Evolutionary conservation across 1,140 invertebrate species (phyloP).

Genomic region (Drosophila serrata): DNA sequence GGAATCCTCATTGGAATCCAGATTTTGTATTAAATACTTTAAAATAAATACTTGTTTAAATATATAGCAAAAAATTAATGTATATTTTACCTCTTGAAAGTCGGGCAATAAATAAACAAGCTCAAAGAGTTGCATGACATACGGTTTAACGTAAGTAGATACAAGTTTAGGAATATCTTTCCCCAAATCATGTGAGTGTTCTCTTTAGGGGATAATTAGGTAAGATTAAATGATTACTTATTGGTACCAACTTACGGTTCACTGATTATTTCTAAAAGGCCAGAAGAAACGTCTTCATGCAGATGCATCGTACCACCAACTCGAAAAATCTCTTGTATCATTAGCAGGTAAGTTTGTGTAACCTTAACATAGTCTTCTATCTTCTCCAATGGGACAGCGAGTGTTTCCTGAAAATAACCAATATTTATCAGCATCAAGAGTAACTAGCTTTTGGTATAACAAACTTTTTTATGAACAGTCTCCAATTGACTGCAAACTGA

Average conservation of each 20-base stretch:
- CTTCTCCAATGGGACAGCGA: constrained; percentile 15
- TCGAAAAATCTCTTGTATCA: constrained; percentile 49
- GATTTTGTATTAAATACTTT: constrained; percentile 13
- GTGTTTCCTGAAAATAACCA: constrained; percentile 15
- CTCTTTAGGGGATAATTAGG: constrained; percentile 6
- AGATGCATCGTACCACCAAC: constrained; percentile 12
- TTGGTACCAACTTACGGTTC: constrained; percentile 25
- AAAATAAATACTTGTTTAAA: background rate
- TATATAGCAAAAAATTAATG: background rate
- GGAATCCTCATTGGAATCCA: constrained; percentile 5
- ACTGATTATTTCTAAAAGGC: constrained; percentile 31
- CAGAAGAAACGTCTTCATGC: constrained; percentile 17
- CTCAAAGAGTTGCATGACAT: constrained; percentile 30
- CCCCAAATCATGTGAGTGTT: background rate
- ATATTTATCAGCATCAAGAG: background rate
- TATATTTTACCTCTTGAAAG: constrained; percentile 48
- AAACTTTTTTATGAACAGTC: constrained; percentile 28
- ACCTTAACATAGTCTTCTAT: constrained; percentile 39
- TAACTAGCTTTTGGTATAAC: background rate
- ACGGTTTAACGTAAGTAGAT: constrained; percentile 32
- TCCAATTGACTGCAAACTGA: constrained; percentile 27
- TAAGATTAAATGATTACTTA: background rate
- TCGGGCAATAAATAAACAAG: constrained; percentile 37
- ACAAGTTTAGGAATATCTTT: constrained; percentile 22
- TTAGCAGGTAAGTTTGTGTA: constrained; percentile 30